Evolutionary conservation across 1,140 invertebrate species (phyloP).

Genomic region (Tetramorium parvispinum): DNA sequence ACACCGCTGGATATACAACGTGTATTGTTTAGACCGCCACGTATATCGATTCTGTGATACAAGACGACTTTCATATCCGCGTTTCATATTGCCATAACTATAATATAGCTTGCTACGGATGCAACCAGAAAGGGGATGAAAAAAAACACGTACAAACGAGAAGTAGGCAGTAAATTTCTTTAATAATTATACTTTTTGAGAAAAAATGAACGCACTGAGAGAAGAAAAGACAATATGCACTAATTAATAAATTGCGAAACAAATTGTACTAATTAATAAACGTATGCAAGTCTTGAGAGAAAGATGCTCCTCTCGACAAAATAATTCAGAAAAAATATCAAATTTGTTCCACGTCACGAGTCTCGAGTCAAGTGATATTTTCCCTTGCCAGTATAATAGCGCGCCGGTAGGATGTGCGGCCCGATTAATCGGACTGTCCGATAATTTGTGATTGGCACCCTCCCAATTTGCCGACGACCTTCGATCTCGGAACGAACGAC

Average conservation of each 20-base stretch:
- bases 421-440: slow-evolving; percentile 23
- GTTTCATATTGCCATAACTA: neutral
- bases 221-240: too few relatives aligned
- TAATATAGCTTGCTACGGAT: neutral
- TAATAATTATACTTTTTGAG: neutral
- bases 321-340: slow-evolving; percentile 13
- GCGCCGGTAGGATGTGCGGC: neutral
- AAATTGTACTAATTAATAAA: neutral
- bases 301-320: neutral
- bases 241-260: neutral
- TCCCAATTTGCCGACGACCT: slow-evolving; percentile 37
- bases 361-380: neutral
- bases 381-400: neutral
- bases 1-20: slow-evolving; percentile 1
- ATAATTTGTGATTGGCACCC: slow-evolving; percentile 21
- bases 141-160: neutral
- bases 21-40: slow-evolving; percentile 4
- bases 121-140: neutral
- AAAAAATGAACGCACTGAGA: neutral
- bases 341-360: neutral
- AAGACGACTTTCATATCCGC: neutral
- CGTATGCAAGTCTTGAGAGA: neutral
- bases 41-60: slow-evolving; percentile 1
- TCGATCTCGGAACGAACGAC: neutral
- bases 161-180: neutral